Conservation (phyloP, 2,797 vertebrate species). For the Sebastes cheni region DNA sequence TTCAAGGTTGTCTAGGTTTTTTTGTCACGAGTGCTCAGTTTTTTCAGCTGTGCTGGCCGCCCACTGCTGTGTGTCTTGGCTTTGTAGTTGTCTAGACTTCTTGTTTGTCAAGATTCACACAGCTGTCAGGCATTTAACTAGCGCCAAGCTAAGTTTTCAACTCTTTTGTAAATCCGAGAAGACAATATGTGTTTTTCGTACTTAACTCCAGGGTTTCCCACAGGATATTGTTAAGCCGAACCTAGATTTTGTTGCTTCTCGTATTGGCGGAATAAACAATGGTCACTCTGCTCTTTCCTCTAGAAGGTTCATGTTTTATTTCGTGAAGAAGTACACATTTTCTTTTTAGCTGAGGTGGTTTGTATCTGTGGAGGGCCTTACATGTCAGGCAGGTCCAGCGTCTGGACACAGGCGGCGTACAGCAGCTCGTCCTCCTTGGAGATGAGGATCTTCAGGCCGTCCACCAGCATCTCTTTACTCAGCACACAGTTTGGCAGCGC, state of each 20-base stretch:
- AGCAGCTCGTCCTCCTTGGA: slow-evolving; percentile 96
- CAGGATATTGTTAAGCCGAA: neutral
- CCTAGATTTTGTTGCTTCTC: neutral
- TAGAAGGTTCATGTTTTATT: neutral
- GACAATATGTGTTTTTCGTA: slow-evolving; percentile 7
- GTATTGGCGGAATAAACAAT: neutral
- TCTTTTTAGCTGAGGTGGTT: neutral
- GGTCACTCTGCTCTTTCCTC: neutral
- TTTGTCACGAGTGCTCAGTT: neutral
- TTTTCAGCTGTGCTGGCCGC: slow-evolving; percentile 29
- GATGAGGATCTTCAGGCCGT: slow-evolving; percentile 94
- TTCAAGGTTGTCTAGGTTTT: slow-evolving; percentile 1
- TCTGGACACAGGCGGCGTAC: slow-evolving; percentile 93
- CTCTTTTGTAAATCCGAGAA: slow-evolving; percentile 24
- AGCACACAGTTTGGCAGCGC: slow-evolving; percentile 89
- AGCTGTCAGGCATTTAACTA: slow-evolving; percentile 35
- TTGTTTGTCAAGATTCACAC: slow-evolving; percentile 43
- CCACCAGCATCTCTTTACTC: slow-evolving; percentile 92
- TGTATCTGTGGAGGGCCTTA: slow-evolving; percentile 73
- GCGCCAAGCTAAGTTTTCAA: slow-evolving; percentile 9
- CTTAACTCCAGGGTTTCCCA: neutral
- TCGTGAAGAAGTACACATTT: neutral
- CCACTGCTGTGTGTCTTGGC: slow-evolving; percentile 25
- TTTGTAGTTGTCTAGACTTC: slow-evolving; percentile 31
- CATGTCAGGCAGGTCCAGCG: slow-evolving; percentile 95